These are phyloP conservation scores for Noctua janthina DNA, from an alignment of 2,888 invertebrate genomes.

Conservation along the genomic window DNA sequence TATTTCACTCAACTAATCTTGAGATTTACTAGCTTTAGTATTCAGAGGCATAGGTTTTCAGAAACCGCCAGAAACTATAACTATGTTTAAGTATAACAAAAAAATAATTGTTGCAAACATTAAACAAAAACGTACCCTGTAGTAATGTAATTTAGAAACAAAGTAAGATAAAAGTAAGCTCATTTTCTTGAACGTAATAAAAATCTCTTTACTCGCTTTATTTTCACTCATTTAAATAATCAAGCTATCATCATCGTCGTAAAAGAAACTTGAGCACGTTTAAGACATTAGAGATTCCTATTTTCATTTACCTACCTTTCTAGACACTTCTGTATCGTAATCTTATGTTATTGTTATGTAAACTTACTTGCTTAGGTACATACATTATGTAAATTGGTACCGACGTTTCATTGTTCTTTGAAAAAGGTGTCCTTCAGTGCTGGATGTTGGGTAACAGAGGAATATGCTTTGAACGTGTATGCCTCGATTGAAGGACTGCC, in stretches of 20 bases:
- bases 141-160: conserved; percentile 32
- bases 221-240: conserved; percentile 38
- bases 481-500: background rate
- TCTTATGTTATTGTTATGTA: conserved; percentile 25
- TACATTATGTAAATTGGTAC: background rate
- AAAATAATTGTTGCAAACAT: background rate
- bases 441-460: background rate
- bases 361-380: conserved; percentile 7
- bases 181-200: conserved; percentile 29
- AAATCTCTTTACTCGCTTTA: conserved; percentile 25
- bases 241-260: conserved; percentile 9
- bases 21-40: background rate
- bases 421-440: background rate
- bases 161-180: conserved; percentile 23
- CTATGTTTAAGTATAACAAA: background rate
- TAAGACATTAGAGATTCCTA: conserved; percentile 6
- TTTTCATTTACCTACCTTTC: conserved; percentile 11
- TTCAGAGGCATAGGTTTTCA: background rate
- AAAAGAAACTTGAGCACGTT: conserved; percentile 23
- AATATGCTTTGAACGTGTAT: background rate
- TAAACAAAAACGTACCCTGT: background rate
- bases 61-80: no score
- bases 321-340: background rate
- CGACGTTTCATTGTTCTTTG: background rate
- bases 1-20: background rate